phyloP scores from a whole-genome alignment of 2,888 invertebrate genomes.

The Volucella inanis region DNA sequence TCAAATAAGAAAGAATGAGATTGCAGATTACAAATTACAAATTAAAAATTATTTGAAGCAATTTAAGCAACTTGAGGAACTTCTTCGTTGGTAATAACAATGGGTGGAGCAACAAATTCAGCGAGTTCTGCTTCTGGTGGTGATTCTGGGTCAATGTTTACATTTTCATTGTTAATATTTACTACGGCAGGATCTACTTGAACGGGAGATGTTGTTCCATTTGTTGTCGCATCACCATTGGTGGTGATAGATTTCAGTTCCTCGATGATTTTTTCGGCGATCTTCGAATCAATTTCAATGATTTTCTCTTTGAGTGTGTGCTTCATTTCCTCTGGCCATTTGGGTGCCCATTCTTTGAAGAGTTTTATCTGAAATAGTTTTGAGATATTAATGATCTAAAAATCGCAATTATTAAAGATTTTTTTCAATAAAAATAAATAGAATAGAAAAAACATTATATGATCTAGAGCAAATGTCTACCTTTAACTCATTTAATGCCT shows the following conservation, averaged over 20 bases:
- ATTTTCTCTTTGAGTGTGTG: slow-evolving; percentile 88
- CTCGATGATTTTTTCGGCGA: slow-evolving; percentile 88
- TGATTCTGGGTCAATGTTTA: slow-evolving; percentile 78
- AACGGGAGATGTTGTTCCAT: slow-evolving; percentile 50
- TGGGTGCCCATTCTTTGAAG: slow-evolving; percentile 92
- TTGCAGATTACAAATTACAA: not conserved
- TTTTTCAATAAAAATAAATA: too few relatives aligned
- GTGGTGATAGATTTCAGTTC: slow-evolving; percentile 79
- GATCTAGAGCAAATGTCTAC: too few relatives aligned
- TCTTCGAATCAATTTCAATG: slow-evolving; percentile 88
- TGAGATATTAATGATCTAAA: not conserved
- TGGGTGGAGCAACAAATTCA: slow-evolving; percentile 53
- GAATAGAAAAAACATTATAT: too few relatives aligned
- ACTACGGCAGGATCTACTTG: slow-evolving; percentile 44
- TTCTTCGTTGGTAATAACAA: slow-evolving; percentile 61
- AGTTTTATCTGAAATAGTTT: slow-evolving; percentile 87
- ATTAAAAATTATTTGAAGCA: not conserved
- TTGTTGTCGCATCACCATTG: slow-evolving; percentile 58
- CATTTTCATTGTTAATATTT: slow-evolving; percentile 78
- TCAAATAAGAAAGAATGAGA: not conserved
- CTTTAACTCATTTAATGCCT: too few relatives aligned
- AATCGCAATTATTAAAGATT: too few relatives aligned
- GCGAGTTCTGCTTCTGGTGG: slow-evolving; percentile 71
- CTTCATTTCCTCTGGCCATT: slow-evolving; percentile 90
- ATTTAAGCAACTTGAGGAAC: slow-evolving; percentile 76